Evolutionary conservation across 2,113 vertebrate genomes (phyloP).

Genomic region (Crotalus viridis): DNA sequence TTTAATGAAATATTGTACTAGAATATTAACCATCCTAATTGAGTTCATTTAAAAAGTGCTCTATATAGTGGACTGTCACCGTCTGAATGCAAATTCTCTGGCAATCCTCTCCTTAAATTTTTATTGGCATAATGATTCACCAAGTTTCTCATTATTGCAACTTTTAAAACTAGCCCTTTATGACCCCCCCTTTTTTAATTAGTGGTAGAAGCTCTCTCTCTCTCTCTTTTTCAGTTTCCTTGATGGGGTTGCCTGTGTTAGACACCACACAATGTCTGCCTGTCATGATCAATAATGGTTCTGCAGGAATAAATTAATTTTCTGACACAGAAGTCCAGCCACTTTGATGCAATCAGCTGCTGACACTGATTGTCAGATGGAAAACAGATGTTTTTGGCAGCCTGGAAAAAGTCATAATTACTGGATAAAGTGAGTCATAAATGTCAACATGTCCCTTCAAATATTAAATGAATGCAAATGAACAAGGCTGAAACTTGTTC

Average conservation of each 20-base stretch:
- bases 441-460: conserved; percentile 38
- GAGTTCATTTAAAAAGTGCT: conserved; percentile 16
- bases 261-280: conserved; percentile 27
- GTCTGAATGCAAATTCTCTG: conserved; percentile 24
- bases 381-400: conserved; percentile 48
- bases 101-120: conserved; percentile 32
- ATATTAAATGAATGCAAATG: conserved; percentile 44
- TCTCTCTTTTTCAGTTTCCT: conserved; percentile 5
- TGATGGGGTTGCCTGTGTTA: conserved; percentile 54
- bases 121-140: conserved; percentile 45
- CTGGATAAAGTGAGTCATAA: conserved; percentile 43
- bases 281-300: conserved; percentile 63
- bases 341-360: conserved; percentile 51
- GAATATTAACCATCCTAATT: conserved; percentile 33
- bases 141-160: conserved; percentile 14
- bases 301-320: conserved; percentile 46
- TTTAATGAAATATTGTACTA: conserved; percentile 52
- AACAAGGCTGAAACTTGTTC: neutral
- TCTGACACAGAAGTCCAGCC: conserved; percentile 48
- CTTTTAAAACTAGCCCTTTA: conserved; percentile 29
- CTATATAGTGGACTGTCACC: conserved; percentile 18
- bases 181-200: neutral
- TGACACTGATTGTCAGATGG: conserved; percentile 60
- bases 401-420: conserved; percentile 41
- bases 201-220: neutral